Base-by-base conservation (phyloP, 2,113 vertebrate genomes). In the Recurvirostra avosetta region DNA sequence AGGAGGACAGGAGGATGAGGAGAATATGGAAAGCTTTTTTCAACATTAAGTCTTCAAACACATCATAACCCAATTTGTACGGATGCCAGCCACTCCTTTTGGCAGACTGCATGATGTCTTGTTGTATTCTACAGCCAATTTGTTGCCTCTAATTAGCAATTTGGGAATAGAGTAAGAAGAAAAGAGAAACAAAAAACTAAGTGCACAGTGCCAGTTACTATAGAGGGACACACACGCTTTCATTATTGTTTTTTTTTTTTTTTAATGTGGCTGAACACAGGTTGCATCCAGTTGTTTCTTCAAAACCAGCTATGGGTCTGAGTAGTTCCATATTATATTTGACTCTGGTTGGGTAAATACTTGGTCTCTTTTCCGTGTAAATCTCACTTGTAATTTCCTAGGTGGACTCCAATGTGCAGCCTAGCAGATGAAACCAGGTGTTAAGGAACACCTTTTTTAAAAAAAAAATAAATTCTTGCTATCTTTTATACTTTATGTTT, bases 111-210 rank as follows among this genome's bases (percentile, higher is more conserved):
- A 41, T 12, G 41, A 71, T 88, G 47, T 56, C 90, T 94, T 92
- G 11, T 78, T 91, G 79, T 52, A 90, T 91, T 86, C 75, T 81
- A 89, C 65, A 92, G 83, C 65, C 34, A 84, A 92, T 89, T 92
- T 95, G 81, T 91, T 93, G 92, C 72, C 83, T 95, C 76, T 96
- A 90, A 96, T 96, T 88, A 97, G 88, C 52, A 88, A 91, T 86
- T 75, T 78, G 86, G 56, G 68, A 93, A 86, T 45, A 55, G 43
- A 95, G 43, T 38, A 94, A 90, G 65, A 96, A 92, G 65, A 88
- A 85, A 90, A 84, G 81, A 89, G 25, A 88, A 92, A 94, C 58
- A 59, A 79, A 90, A 82, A 95, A 76, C 5, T 10, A 29, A 90
- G 15, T 29, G 20, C 55, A 43, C 18, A 55, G 71, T 76, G 63